Percentiles rank a stretch among this genome's conserved stretches.
phyloP scores from a whole-genome alignment of 2,113 vertebrate genomes.

The Sciurus niger region DNA sequence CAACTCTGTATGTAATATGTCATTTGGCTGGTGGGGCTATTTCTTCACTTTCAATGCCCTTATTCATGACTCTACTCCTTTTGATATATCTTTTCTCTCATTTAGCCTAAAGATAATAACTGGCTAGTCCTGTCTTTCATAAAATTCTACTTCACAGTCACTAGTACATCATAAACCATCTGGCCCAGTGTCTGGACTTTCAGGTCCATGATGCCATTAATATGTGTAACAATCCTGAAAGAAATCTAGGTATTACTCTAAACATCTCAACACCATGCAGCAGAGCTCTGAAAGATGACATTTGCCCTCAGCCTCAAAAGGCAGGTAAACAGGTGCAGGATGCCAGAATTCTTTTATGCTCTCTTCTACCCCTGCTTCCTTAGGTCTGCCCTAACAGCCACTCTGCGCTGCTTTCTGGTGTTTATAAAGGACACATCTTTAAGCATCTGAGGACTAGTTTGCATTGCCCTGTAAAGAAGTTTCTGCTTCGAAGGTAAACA shows the following conservation, averaged over 20 bases:
- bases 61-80: neutral
- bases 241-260: conserved; percentile 4
- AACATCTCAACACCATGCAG: conserved; percentile 11
- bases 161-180: neutral
- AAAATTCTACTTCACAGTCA: neutral
- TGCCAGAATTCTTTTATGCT: neutral
- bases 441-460: conserved; percentile 7
- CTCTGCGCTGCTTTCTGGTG: neutral
- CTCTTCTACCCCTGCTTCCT: neutral
- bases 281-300: neutral
- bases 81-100: neutral
- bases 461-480: conserved; percentile 5
- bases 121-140: neutral
- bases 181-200: neutral
- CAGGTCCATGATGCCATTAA: neutral
- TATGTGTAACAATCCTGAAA: neutral
- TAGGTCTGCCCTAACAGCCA: neutral
- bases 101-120: neutral
- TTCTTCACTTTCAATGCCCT: neutral
- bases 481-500: neutral
- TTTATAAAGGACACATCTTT: neutral
- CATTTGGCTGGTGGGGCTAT: neutral
- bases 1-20: neutral
- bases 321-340: neutral
- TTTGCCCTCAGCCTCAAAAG: neutral